These are phyloP conservation scores for Bufo gargarizans DNA, from an alignment of 2,113 vertebrate species.

Conservation along the genomic window DNA sequence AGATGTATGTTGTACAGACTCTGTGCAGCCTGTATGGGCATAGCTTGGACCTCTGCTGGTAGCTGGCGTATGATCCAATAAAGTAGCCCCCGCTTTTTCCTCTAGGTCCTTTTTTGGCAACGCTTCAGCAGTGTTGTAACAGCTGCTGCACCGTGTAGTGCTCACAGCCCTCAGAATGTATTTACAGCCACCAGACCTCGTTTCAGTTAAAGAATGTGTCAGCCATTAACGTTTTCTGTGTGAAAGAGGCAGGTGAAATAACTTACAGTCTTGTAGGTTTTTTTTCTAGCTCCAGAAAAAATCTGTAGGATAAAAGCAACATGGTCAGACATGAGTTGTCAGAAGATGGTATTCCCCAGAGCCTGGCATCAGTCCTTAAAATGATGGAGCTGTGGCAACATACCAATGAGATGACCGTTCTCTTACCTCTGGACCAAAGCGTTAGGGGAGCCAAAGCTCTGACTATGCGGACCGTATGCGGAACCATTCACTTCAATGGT, in stretches of 20 bases:
- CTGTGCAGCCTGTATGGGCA: not conserved
- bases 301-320: no score
- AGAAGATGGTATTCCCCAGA: not conserved
- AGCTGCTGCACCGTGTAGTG: not conserved
- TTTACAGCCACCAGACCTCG: not conserved
- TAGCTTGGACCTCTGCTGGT: not conserved
- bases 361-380: no score
- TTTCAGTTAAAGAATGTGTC: not conserved
- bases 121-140: conserved; percentile 6
- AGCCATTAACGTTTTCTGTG: not conserved
- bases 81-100: not conserved
- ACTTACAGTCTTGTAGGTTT: not conserved
- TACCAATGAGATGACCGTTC: no score
- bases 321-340: not conserved
- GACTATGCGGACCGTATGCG: no score
- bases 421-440: no score
- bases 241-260: not conserved
- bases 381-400: no score
- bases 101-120: conserved; percentile 8
- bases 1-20: not conserved
- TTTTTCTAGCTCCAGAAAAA: no score
- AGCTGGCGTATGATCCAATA: not conserved
- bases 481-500: no score
- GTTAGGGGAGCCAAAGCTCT: no score
- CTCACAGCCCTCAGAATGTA: not conserved